Evolutionary conservation across 37 sponge, comb jelly and placozoan genomes (phyloP).

Genomic region (Eunapius fragilis): DNA sequence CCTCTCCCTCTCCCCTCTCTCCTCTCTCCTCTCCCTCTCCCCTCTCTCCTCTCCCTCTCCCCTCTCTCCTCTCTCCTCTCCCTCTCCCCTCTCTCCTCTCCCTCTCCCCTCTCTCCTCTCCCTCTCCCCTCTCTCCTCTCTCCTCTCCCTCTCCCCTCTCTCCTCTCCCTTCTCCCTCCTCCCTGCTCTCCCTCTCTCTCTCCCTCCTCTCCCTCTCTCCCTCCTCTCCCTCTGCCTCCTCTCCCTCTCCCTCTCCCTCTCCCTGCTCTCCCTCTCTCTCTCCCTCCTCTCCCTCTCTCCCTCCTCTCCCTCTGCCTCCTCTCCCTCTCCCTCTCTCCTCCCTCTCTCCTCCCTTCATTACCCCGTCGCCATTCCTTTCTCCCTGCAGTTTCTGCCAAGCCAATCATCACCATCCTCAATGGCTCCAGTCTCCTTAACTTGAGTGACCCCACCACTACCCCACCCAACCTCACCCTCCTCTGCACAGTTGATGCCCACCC

Average conservation of each 20-base stretch:
- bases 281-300: background rate
- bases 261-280: background rate
- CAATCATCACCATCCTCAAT: background rate
- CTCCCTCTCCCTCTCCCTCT: background rate
- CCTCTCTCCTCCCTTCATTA: background rate
- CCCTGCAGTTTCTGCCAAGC: background rate
- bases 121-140: no score
- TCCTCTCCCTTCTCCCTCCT: no score
- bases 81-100: slow-evolving; percentile 2
- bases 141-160: no score
- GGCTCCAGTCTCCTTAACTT: background rate
- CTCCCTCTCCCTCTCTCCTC: no score
- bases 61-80: background rate
- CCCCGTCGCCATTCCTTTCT: background rate
- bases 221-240: slow-evolving; percentile 4
- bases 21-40: background rate
- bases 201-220: no score
- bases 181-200: no score
- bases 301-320: background rate
- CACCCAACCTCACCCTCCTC: background rate
- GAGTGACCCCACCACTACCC: background rate
- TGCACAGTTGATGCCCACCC: background rate
- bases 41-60: background rate
- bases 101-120: background rate
- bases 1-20: no score